Evolutionary conservation across 2,888 invertebrate genomes (phyloP).

Genomic region (Odontocolon sp.): DNA sequence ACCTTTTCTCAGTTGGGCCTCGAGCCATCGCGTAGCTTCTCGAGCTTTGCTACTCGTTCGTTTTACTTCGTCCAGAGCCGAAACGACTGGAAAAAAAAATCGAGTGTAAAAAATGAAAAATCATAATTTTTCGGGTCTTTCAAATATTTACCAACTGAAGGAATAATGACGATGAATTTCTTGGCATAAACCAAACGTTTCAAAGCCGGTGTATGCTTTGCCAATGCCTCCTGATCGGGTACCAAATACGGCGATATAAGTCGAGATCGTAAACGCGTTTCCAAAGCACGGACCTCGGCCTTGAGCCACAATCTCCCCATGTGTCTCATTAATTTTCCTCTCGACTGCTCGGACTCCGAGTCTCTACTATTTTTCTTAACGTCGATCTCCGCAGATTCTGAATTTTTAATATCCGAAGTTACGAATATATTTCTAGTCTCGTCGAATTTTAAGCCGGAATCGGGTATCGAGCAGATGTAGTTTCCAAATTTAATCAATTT

Average conservation of each 20-base stretch:
- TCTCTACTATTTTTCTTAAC: conserved; percentile 58
- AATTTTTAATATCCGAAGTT: conserved; percentile 37
- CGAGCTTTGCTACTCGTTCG: conserved; percentile 91
- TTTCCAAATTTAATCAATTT: conserved; percentile 92
- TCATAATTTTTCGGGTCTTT: neutral
- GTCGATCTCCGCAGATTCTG: conserved; percentile 27
- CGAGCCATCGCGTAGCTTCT: conserved; percentile 96
- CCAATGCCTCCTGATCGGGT: conserved; percentile 91
- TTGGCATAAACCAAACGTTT: conserved; percentile 91
- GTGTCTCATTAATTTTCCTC: conserved; percentile 87
- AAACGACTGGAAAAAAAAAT: conserved; percentile 86
- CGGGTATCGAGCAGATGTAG: conserved; percentile 84
- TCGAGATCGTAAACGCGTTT: conserved; percentile 85
- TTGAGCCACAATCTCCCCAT: conserved; percentile 95
- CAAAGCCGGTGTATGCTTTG: conserved; percentile 88
- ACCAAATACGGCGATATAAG: conserved; percentile 92
- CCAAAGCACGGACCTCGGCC: conserved; percentile 93
- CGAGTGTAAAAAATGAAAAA: neutral
- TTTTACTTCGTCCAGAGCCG: conserved; percentile 93
- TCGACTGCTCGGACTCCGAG: conserved; percentile 71
- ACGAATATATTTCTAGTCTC: conserved; percentile 67
- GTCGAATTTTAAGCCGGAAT: conserved; percentile 87
- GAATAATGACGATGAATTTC: conserved; percentile 94
- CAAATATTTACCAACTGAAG: conserved; percentile 88
- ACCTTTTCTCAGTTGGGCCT: conserved; percentile 92